phyloP scores from a whole-genome alignment of 1,140 invertebrate genomes.

The Ladona fulva region DNA sequence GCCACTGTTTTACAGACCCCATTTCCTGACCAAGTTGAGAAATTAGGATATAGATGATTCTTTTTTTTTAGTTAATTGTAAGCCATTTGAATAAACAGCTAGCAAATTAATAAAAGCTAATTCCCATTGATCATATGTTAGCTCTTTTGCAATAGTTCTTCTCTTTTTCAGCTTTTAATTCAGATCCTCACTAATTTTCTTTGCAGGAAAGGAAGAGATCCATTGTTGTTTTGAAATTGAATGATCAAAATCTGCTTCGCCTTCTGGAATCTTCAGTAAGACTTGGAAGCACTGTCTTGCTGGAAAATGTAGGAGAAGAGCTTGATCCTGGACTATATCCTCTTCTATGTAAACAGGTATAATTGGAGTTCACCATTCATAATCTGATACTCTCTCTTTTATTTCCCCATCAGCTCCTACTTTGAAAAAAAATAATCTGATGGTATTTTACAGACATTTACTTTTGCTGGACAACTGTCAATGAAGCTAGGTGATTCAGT shows the following conservation, averaged over 20 bases:
- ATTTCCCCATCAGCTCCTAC: conserved; percentile 11
- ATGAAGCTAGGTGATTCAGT: conserved; percentile 51
- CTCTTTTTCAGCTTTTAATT: too few relatives aligned
- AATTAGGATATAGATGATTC: too few relatives aligned
- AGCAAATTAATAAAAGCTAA: too few relatives aligned
- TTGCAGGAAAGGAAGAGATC: conserved; percentile 46
- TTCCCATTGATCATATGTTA: too few relatives aligned
- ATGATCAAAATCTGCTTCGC: conserved; percentile 57
- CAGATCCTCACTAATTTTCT: too few relatives aligned
- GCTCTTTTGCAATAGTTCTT: too few relatives aligned
- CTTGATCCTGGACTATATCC: conserved; percentile 57
- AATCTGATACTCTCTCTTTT: not conserved
- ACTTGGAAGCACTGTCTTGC: conserved; percentile 53
- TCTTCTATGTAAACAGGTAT: conserved; percentile 43
- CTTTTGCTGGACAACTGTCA: conserved; percentile 37
- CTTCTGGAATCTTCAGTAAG: conserved; percentile 64
- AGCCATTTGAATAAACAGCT: too few relatives aligned
- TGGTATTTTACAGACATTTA: conserved; percentile 21
- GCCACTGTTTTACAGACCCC: too few relatives aligned
- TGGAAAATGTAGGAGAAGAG: conserved; percentile 52
- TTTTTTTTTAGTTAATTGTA: too few relatives aligned
- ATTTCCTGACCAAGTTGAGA: too few relatives aligned
- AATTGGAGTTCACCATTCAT: too few relatives aligned
- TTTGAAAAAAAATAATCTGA: too few relatives aligned
- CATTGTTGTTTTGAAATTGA: conserved; percentile 48